Evolutionary conservation across 2,888 invertebrate species (phyloP), one percentile per base, ranked within the genome.

Genomic region (Boloria euphrosyne): DNA sequence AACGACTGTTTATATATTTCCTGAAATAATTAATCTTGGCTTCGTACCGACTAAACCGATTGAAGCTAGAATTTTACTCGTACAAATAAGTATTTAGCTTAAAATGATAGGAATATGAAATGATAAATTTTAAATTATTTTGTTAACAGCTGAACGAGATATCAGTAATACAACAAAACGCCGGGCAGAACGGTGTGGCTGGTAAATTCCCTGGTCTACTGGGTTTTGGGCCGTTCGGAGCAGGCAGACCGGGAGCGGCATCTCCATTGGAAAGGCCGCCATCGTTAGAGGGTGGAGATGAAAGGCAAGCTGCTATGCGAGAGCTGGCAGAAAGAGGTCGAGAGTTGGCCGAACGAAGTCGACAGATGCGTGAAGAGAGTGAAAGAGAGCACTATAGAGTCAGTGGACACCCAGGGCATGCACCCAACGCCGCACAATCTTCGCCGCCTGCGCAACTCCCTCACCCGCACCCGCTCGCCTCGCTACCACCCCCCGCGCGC

Each of bases 181-280:
- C 94, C 83, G 94, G 94, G 75, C 95, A 95, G 83, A 96, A 95
- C 77, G 93, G 95, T 38, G 92, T 94, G 65, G 94, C 90, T 71
- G 93, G 93, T 65, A 96, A 96, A 82, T 96, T 96, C 87, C 95
- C 96, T 53, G 95, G 96, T 22, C 89, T 96, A 17, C 93, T 96
- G 69, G 95, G 96, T n/a, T 96, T 96, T 84, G 95, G 96, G 7
- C 95, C 95, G 62, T 95, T 95, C 77, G 93, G 91, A 17, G 93
- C 93, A 18, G 87, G 78, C 0, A 90, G 94, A 59, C 90, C 93
- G 17, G 93, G 93, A 10, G 93, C 94, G 49, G 89, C 93, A 7
- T 93, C 94, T 47, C 92, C 92, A 0, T 79, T 92, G 49, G 91
- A 92, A 74, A 76, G 92, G 71, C 91, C 90, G 22, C 90, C 91